Conservation (phyloP, 2,113 vertebrate genomes). For the Lanius ludovicianus region DNA sequence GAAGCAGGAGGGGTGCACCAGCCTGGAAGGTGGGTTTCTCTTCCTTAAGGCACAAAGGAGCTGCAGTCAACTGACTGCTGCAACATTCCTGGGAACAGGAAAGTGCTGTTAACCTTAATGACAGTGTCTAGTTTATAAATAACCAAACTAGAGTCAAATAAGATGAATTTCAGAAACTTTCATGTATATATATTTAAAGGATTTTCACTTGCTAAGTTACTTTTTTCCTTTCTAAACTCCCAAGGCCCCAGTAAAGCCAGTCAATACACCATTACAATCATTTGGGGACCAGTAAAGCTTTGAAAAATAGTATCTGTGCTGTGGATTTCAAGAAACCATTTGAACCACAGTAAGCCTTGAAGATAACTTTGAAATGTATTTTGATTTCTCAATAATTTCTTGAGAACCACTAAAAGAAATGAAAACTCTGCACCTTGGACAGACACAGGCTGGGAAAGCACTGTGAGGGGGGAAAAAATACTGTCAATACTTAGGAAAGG, state of each 20-base stretch:
- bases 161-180: constrained; percentile 1
- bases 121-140: constrained; percentile 13
- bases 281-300: constrained; percentile 65
- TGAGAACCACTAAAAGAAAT: constrained; percentile 42
- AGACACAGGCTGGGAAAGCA: not conserved
- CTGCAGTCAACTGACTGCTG: not conserved
- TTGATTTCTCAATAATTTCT: constrained; percentile 68
- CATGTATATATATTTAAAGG: not conserved
- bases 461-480: not conserved
- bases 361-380: constrained; percentile 36
- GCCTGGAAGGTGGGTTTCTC: not conserved
- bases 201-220: constrained; percentile 40
- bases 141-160: not conserved
- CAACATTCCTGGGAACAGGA: not conserved
- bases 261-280: constrained; percentile 55
- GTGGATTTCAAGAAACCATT: constrained; percentile 63
- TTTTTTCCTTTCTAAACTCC: constrained; percentile 35
- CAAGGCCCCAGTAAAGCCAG: constrained; percentile 47
- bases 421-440: not conserved
- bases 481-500: not conserved
- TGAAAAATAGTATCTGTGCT: constrained; percentile 52
- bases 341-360: constrained; percentile 51
- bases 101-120: not conserved
- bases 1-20: not conserved
- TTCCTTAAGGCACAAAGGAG: too few relatives aligned